Percentiles rank a stretch among this genome's conserved stretches.
Evolutionary conservation across 2,888 invertebrate species (phyloP).

Genomic region (Oeneis ivallda): DNA sequence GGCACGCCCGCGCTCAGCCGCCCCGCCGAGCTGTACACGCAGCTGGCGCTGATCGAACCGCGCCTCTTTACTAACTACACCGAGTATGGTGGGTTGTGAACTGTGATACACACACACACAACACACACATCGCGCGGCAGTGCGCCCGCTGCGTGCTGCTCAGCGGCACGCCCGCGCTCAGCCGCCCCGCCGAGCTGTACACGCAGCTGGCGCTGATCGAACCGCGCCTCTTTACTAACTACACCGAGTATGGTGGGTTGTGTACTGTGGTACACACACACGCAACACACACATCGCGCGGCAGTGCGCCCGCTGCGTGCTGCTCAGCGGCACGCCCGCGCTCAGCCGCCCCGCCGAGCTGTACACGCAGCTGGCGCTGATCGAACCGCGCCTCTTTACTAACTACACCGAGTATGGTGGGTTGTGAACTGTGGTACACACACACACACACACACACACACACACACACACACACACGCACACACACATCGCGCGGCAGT

Average conservation of each 20-base stretch:
- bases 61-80: constrained; percentile 84
- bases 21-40: constrained; percentile 94
- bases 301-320: constrained; percentile 84
- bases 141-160: constrained; percentile 88
- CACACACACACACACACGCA: too few relatives aligned
- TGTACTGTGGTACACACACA: too few relatives aligned
- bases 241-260: constrained; percentile 80
- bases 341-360: constrained; percentile 95
- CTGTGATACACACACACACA: too few relatives aligned
- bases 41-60: constrained; percentile 88
- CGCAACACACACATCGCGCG: constrained; percentile 75
- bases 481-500: constrained; percentile 75
- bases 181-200: constrained; percentile 93
- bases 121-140: constrained; percentile 78
- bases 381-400: constrained; percentile 86
- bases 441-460: too few relatives aligned
- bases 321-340: constrained; percentile 97
- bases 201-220: constrained; percentile 91
- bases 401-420: constrained; percentile 83
- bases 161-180: constrained; percentile 97
- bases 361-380: constrained; percentile 90
- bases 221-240: constrained; percentile 84
- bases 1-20: constrained; percentile 97
- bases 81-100: constrained; percentile 74
- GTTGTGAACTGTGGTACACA: constrained; percentile 4